A percentile compares a stretch with the other conserved stretches of the same genome.
Conservation (phyloP, 2,888 invertebrate species). For the Polietes domitor region DNA sequence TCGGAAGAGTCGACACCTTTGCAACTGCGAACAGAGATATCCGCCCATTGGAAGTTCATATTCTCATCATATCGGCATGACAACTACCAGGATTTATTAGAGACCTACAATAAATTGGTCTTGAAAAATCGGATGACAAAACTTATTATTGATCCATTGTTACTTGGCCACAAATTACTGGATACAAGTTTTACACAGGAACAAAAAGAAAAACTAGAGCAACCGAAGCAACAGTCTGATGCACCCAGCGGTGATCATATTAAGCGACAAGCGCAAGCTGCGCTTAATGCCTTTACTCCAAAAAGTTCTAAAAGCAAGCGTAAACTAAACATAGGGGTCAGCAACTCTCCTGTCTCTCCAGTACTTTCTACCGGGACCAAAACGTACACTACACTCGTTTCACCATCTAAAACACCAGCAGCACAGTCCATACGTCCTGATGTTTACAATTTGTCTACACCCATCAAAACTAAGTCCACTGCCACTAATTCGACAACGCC, state of each 20-base stretch:
- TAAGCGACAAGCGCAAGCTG: constrained; percentile 46
- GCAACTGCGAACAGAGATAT: constrained; percentile 82
- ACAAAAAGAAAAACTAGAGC: constrained; percentile 69
- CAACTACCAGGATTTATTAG: constrained; percentile 75
- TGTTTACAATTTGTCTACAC: background rate
- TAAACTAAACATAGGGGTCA: constrained; percentile 39
- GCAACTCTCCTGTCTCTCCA: background rate
- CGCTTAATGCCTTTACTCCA: constrained; percentile 51
- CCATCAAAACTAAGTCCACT: constrained; percentile 40
- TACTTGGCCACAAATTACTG: constrained; percentile 72
- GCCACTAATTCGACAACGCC: constrained; percentile 11
- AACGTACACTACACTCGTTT: background rate
- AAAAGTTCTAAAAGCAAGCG: constrained; percentile 51
- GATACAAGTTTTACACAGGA: constrained; percentile 65
- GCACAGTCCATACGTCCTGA: background rate
- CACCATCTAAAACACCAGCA: constrained; percentile 5
- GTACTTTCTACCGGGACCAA: background rate
- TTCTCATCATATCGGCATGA: constrained; percentile 81
- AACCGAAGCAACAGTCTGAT: constrained; percentile 14
- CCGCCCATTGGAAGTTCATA: constrained; percentile 82
- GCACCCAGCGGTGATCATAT: background rate
- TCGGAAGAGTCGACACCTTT: constrained; percentile 78
- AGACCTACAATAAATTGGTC: constrained; percentile 72
- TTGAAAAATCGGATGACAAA: constrained; percentile 73
- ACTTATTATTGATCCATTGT: constrained; percentile 73